These are phyloP conservation scores for Ectemnius continuus DNA, from an alignment of 2,888 invertebrate species.

Conservation along the genomic window DNA sequence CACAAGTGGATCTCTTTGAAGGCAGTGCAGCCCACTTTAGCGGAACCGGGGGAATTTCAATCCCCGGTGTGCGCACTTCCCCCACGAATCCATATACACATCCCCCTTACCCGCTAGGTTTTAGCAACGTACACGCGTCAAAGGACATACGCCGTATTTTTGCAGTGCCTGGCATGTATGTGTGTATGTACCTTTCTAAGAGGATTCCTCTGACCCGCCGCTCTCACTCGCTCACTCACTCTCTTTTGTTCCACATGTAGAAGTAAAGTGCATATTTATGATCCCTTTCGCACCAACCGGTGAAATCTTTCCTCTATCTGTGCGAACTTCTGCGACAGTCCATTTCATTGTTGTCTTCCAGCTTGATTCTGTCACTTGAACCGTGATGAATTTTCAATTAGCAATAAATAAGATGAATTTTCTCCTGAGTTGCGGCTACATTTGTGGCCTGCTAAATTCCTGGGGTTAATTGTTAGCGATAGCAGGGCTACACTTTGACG, in stretches of 20 bases:
- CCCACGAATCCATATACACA: slow-evolving; percentile 15
- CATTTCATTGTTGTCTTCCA: no score
- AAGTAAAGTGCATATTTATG: slow-evolving; percentile 13
- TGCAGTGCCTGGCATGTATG: background rate
- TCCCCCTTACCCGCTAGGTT: slow-evolving; percentile 1
- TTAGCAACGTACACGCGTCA: slow-evolving; percentile 10
- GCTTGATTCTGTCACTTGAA: no score
- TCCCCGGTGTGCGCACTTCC: slow-evolving; percentile 32
- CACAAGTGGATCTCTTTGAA: slow-evolving; percentile 11
- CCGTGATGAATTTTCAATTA: no score
- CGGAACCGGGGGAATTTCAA: slow-evolving; percentile 38
- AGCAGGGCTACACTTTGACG: no score
- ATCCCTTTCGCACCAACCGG: background rate
- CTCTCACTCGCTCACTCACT: background rate
- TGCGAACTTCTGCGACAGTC: background rate
- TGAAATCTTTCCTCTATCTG: background rate
- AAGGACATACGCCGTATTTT: slow-evolving; percentile 25
- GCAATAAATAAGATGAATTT: no score
- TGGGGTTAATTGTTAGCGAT: no score
- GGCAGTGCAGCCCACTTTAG: slow-evolving; percentile 14
- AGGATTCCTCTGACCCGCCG: background rate
- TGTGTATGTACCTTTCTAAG: slow-evolving; percentile 12
- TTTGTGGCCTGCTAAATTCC: no score
- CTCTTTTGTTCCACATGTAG: background rate
- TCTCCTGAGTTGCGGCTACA: no score